phyloP scores from a whole-genome alignment of 2,113 vertebrate species.

The Amphiprion percula region DNA sequence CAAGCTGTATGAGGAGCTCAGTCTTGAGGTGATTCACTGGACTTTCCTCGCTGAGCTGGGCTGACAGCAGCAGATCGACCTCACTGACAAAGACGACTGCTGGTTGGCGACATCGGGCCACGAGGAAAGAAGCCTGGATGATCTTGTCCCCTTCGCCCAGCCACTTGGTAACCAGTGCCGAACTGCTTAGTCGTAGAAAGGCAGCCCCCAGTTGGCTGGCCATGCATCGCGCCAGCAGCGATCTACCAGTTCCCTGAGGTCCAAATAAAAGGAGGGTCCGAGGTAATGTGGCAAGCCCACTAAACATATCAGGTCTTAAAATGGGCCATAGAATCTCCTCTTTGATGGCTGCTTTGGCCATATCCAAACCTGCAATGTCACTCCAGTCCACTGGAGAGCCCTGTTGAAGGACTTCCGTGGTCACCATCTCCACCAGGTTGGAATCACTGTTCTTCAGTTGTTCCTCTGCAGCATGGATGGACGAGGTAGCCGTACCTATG shows the following conservation, averaged over 20 bases:
- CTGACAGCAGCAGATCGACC: conserved; percentile 94
- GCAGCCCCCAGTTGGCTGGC: conserved; percentile 97
- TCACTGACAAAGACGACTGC: conserved; percentile 98
- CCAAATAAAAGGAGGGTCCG: conserved; percentile 98
- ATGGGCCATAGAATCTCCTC: conserved; percentile 99
- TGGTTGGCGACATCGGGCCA: conserved; percentile 97
- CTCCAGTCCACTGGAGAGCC: conserved; percentile 96
- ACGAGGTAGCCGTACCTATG: conserved; percentile 94
- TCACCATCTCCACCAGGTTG: conserved; percentile 96
- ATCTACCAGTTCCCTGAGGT: conserved; percentile 98
- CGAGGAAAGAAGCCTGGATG: conserved; percentile 94
- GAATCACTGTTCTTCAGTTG: conserved; percentile 97
- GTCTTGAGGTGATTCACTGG: conserved; percentile 94
- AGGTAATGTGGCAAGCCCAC: conserved; percentile 93
- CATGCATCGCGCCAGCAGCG: conserved; percentile 94
- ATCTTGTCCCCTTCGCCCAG: conserved; percentile 96
- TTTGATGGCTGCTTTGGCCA: conserved; percentile 96
- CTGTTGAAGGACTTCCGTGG: conserved; percentile 96
- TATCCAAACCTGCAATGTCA: conserved; percentile 96
- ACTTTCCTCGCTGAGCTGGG: conserved; percentile 94
- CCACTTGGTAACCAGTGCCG: conserved; percentile 96
- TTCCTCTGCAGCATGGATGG: conserved; percentile 94
- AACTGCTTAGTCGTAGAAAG: conserved; percentile 93
- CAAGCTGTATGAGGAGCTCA: conserved; percentile 98
- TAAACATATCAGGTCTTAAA: conserved; percentile 97